A percentile compares a stretch with the other conserved stretches of the same genome.
phyloP scores from a whole-genome alignment of 2,113 vertebrate genomes.

The Prionailurus bengalensis region DNA sequence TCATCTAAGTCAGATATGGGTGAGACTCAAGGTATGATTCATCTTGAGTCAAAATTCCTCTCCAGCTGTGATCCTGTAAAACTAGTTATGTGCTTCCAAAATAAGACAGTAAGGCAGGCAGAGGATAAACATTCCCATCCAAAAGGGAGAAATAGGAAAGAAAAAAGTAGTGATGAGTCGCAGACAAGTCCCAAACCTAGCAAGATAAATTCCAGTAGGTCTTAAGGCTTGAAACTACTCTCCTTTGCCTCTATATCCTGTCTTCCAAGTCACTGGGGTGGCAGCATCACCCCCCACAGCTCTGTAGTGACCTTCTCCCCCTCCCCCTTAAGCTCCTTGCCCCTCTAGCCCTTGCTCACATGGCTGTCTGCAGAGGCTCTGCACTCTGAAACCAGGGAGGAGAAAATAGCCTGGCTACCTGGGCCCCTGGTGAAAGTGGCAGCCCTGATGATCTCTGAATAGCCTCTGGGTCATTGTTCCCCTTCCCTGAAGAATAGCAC shows the following conservation, averaged over 20 bases:
- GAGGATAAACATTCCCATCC: neutral
- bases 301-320: neutral
- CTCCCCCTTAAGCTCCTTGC: neutral
- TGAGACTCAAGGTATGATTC: neutral
- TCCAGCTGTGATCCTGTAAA: neutral
- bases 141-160: neutral
- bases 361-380: neutral
- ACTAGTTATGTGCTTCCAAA: neutral
- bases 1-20: neutral
- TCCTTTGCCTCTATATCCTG: neutral
- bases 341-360: no score
- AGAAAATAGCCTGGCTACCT: neutral
- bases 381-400: neutral
- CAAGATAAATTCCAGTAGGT: neutral
- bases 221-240: no score
- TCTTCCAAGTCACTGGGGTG: neutral
- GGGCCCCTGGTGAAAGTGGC: neutral
- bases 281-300: neutral
- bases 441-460: neutral
- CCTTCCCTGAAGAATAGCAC: neutral
- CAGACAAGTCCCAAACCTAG: neutral
- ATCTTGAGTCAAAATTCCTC: neutral
- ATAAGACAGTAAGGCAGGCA: neutral
- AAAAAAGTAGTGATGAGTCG: neutral
- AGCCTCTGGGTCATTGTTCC: neutral